Evolutionary conservation across 2,113 vertebrate genomes (phyloP).

Genomic region (Mastomys natalensis): DNA sequence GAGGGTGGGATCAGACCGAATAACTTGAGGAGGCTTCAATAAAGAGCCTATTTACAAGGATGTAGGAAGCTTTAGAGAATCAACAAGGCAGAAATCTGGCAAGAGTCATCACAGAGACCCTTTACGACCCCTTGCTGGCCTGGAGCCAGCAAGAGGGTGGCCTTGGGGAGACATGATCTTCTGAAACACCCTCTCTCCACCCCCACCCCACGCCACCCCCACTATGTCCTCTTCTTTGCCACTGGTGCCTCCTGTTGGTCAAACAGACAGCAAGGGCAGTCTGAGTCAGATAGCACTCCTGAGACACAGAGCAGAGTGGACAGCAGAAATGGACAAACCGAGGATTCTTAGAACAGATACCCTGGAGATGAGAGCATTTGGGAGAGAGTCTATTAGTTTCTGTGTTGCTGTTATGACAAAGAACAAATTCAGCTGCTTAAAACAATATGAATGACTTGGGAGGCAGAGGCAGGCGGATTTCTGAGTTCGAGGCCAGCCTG

Average conservation of each 20-base stretch:
- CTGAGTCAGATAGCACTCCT: not conserved
- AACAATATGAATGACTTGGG: no score
- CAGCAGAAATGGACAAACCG: not conserved
- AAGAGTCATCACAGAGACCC: not conserved
- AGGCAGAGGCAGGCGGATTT: no score
- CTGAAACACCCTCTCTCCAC: not conserved
- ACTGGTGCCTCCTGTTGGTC: not conserved
- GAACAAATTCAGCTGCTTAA: not conserved
- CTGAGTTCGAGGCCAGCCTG: no score
- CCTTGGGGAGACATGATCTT: not conserved
- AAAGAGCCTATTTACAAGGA: slow-evolving; percentile 50
- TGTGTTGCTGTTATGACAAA: not conserved
- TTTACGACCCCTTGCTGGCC: not conserved
- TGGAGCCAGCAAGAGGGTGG: not conserved
- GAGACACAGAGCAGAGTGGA: not conserved
- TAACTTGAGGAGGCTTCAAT: slow-evolving; percentile 35
- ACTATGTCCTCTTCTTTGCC: not conserved
- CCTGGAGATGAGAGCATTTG: not conserved
- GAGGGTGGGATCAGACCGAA: not conserved
- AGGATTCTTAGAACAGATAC: not conserved
- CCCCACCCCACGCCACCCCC: not conserved
- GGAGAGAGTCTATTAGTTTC: not conserved
- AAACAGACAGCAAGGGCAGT: not conserved
- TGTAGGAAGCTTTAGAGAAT: not conserved
- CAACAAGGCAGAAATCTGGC: not conserved